A percentile compares a stretch with the other conserved stretches of the same genome.
These are phyloP conservation scores for Luperina testacea DNA, from an alignment of 2,888 invertebrate genomes.

Conservation along the genomic window DNA sequence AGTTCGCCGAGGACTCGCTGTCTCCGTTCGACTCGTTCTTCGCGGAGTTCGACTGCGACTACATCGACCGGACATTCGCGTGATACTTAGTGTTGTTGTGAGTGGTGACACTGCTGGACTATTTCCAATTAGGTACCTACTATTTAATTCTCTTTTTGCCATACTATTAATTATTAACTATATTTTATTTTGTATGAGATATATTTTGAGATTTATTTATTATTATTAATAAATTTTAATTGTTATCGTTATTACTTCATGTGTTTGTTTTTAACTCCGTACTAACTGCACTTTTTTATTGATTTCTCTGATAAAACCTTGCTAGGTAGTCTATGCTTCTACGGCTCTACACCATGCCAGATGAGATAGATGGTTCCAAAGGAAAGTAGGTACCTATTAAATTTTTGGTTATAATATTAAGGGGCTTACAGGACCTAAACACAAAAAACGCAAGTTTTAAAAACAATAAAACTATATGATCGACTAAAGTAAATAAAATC, in stretches of 20 bases:
- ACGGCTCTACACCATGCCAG: not conserved
- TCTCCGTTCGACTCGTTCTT: constrained; percentile 91
- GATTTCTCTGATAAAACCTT: constrained; percentile 37
- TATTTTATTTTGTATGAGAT: constrained; percentile 80
- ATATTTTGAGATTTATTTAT: constrained; percentile 82
- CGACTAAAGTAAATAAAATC: no score
- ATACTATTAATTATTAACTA: constrained; percentile 85
- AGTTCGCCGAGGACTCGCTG: constrained; percentile 89
- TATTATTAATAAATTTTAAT: constrained; percentile 85
- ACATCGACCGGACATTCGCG: constrained; percentile 87
- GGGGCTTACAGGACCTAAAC: no score
- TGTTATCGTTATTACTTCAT: constrained; percentile 82
- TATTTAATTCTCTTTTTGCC: constrained; percentile 83
- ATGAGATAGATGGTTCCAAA: not conserved
- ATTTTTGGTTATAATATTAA: not conserved
- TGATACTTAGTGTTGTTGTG: constrained; percentile 81
- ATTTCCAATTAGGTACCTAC: constrained; percentile 78
- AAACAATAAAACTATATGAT: no score
- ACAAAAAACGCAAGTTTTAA: no score
- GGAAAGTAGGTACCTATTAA: not conserved
- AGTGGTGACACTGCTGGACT: constrained; percentile 72
- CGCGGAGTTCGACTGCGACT: constrained; percentile 88
- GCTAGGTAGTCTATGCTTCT: constrained; percentile 4
- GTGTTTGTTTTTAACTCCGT: constrained; percentile 68
- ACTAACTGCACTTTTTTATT: constrained; percentile 25